These are phyloP conservation scores for Leptoclinus maculatus DNA, from an alignment of 2,797 vertebrate genomes.

Conservation along the genomic window DNA sequence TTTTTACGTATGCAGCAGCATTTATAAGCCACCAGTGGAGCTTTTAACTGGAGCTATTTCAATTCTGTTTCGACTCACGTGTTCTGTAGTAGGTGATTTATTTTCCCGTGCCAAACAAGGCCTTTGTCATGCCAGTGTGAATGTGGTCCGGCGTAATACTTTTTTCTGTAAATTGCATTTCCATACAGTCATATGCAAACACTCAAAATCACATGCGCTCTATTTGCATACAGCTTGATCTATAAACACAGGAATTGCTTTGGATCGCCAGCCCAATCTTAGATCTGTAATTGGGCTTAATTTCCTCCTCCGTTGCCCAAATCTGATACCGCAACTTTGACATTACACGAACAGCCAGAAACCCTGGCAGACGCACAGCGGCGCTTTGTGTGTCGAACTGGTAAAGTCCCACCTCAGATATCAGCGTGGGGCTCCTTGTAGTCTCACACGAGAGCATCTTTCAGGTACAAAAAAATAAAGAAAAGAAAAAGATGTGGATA, in stretches of 20 bases:
- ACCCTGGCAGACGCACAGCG: conserved; percentile 64
- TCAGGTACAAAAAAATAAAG: background rate
- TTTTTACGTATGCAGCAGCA: conserved; percentile 56
- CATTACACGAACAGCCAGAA: conserved; percentile 54
- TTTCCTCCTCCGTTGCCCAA: conserved; percentile 59
- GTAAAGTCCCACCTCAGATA: conserved; percentile 50
- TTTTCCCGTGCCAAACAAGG: conserved; percentile 57
- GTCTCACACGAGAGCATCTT: conserved; percentile 36
- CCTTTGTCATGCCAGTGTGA: conserved; percentile 49
- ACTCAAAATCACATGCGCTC: conserved; percentile 21
- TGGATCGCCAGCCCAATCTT: conserved; percentile 27
- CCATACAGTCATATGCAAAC: conserved; percentile 6
- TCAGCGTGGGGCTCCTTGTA: conserved; percentile 17
- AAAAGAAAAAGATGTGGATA: background rate
- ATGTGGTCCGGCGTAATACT: conserved; percentile 1
- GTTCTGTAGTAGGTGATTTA: conserved; percentile 45
- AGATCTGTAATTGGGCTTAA: conserved; percentile 54
- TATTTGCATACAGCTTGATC: conserved; percentile 42
- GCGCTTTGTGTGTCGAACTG: conserved; percentile 52
- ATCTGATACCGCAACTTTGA: conserved; percentile 61
- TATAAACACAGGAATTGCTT: conserved; percentile 42
- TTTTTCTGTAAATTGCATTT: conserved; percentile 25
- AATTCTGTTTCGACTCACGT: conserved; percentile 53
- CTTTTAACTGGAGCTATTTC: conserved; percentile 47
- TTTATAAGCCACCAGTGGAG: conserved; percentile 69